phyloP scores from a whole-genome alignment of 1,140 invertebrate species.

The Melitaea cinxia region DNA sequence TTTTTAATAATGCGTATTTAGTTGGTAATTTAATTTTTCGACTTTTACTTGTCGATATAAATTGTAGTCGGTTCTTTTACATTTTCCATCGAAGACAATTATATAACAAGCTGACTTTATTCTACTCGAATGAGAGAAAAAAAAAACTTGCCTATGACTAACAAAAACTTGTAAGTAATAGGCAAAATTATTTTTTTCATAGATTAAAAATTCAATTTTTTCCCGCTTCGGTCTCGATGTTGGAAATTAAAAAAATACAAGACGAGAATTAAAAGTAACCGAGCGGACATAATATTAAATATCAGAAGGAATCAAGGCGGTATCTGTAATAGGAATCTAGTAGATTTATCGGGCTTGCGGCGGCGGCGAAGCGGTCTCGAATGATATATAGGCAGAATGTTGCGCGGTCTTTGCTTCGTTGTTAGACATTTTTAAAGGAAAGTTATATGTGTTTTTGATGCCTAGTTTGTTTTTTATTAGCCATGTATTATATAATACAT shows the following conservation, averaged over 20 bases:
- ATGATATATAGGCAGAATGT: constrained; percentile 69
- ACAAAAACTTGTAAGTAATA: too few species aligned
- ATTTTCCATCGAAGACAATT: too few species aligned
- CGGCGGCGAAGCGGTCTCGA: constrained; percentile 51
- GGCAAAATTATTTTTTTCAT: too few species aligned
- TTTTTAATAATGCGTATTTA: too few species aligned
- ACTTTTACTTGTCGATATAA: too few species aligned
- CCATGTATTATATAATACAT: too few species aligned
- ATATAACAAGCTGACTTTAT: too few species aligned
- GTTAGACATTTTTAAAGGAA: constrained; percentile 49
- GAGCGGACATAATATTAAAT: constrained; percentile 72
- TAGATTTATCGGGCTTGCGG: constrained; percentile 71
- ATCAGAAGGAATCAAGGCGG: constrained; percentile 71
- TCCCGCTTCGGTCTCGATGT: neutral
- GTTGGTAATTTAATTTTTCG: too few species aligned
- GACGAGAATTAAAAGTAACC: constrained; percentile 37
- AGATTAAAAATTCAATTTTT: neutral
- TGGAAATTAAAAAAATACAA: constrained; percentile 15
- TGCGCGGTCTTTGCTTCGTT: constrained; percentile 46
- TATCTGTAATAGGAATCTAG: constrained; percentile 77
- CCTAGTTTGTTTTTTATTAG: neutral
- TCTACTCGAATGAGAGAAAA: too few species aligned
- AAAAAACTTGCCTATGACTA: too few species aligned
- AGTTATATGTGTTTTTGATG: constrained; percentile 25
- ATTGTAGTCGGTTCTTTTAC: too few species aligned